Percentiles rank a stretch among this genome's conserved stretches.
These are phyloP conservation scores for Homalodisca vitripennis DNA, from an alignment of 1,140 invertebrate species.

Conservation along the genomic window DNA sequence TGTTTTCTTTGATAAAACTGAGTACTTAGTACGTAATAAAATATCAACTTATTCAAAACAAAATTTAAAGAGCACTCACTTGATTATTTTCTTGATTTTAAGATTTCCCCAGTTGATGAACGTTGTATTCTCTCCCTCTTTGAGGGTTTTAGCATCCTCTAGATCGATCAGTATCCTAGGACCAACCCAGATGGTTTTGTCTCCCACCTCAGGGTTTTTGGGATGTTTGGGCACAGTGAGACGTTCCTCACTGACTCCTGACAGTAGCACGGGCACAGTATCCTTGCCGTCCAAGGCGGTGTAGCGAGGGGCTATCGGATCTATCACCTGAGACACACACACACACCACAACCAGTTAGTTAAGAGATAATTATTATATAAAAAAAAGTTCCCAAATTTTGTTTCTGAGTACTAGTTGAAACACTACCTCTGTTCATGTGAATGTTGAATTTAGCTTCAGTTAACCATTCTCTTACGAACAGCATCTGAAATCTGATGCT, in stretches of 20 bases:
- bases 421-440: too few relatives aligned
- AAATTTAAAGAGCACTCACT: constrained; percentile 46
- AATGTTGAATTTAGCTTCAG: too few relatives aligned
- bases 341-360: too few relatives aligned
- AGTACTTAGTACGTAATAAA: too few relatives aligned
- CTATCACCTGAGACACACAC: constrained; percentile 90
- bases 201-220: constrained; percentile 86
- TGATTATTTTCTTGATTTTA: constrained; percentile 80
- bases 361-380: too few relatives aligned
- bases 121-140: constrained; percentile 90
- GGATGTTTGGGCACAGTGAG: constrained; percentile 83
- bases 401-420: too few relatives aligned
- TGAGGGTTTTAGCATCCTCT: constrained; percentile 81
- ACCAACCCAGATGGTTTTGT: constrained; percentile 77
- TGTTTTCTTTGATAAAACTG: too few relatives aligned
- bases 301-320: constrained; percentile 88
- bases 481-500: too few relatives aligned
- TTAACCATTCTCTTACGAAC: too few relatives aligned
- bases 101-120: constrained; percentile 99
- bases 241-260: constrained; percentile 60
- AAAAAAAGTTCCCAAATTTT: too few relatives aligned
- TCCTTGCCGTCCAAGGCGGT: constrained; percentile 73
- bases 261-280: constrained; percentile 70
- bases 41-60: too few relatives aligned
- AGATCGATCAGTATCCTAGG: constrained; percentile 83